A percentile compares a stretch with the other conserved stretches of the same genome.
Conservation (phyloP, 2,797 vertebrate genomes). For the Myripristis jacobus region DNA sequence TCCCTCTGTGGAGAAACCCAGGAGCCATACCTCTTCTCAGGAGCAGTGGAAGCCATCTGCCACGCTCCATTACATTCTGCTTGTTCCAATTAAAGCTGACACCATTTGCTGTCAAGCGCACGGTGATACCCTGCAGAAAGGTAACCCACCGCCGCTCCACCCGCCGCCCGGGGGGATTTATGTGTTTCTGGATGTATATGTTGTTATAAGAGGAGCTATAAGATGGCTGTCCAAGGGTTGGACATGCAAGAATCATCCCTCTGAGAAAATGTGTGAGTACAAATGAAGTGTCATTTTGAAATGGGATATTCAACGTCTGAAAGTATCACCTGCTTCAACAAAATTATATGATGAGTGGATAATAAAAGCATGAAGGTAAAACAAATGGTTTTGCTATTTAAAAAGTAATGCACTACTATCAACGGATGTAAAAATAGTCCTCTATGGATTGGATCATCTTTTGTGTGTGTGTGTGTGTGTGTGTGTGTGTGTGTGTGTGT, state of each 20-base stretch:
- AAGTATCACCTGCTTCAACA: not conserved
- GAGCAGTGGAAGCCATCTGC: conserved; percentile 80
- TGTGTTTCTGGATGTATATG: conserved; percentile 70
- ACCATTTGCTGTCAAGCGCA: conserved; percentile 89
- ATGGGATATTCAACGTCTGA: not conserved
- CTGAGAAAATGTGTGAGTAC: conserved; percentile 13
- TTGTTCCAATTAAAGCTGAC: conserved; percentile 92
- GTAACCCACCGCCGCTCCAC: conserved; percentile 65
- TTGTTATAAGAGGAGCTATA: conserved; percentile 71
- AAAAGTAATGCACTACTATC: too few relatives aligned
- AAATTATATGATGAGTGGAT: too few relatives aligned
- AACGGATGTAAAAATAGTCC: too few relatives aligned
- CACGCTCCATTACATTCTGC: conserved; percentile 88
- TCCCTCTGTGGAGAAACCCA: conserved; percentile 56
- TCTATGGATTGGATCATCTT: too few relatives aligned
- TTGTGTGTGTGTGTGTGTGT: too few relatives aligned
- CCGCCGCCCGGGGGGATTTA: conserved; percentile 51
- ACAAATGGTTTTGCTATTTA: too few relatives aligned
- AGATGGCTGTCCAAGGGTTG: conserved; percentile 46
- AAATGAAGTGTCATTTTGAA: conserved; percentile 24
- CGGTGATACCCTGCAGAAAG: conserved; percentile 82
- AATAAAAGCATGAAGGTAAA: too few relatives aligned
- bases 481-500: too few relatives aligned
- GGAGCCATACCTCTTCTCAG: conserved; percentile 65
- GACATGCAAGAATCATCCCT: conserved; percentile 3